phyloP scores from a whole-genome alignment of 2,797 vertebrate species.

The Chloroceryle inda region DNA sequence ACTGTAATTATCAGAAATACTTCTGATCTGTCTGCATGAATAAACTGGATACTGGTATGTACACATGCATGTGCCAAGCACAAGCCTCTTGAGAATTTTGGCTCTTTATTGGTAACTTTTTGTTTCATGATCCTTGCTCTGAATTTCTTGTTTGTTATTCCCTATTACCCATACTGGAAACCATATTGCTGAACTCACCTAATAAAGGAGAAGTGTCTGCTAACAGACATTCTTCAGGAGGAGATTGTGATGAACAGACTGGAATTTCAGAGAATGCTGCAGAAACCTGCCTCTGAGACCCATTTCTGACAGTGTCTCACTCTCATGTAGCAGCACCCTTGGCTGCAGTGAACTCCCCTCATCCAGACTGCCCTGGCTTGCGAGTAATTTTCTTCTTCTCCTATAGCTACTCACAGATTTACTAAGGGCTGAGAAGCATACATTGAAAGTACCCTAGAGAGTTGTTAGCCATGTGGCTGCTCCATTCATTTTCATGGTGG shows the following conservation, averaged over 20 bases:
- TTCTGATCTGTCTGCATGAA: not conserved
- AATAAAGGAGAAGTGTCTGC: not conserved
- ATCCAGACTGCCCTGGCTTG: not conserved
- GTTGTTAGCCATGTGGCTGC: not conserved
- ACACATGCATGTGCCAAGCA: not conserved
- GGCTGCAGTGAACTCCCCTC: not conserved
- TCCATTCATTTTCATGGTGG: constrained; percentile 13
- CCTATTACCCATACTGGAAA: not conserved
- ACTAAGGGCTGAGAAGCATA: not conserved
- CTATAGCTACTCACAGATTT: not conserved
- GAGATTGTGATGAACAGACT: not conserved
- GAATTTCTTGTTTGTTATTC: constrained; percentile 34
- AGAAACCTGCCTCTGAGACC: not conserved
- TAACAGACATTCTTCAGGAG: not conserved
- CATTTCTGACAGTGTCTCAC: not conserved
- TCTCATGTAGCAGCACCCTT: not conserved
- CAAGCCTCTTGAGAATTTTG: not conserved
- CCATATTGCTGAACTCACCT: not conserved
- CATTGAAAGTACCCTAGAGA: not conserved
- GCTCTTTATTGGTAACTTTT: not conserved
- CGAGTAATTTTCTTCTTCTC: not conserved
- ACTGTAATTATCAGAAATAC: not conserved
- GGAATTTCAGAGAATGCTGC: not conserved
- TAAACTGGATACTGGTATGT: not conserved
- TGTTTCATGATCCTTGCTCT: constrained; percentile 15